Base-by-base conservation (phyloP, 2,113 vertebrate species). In the Martes martes region DNA sequence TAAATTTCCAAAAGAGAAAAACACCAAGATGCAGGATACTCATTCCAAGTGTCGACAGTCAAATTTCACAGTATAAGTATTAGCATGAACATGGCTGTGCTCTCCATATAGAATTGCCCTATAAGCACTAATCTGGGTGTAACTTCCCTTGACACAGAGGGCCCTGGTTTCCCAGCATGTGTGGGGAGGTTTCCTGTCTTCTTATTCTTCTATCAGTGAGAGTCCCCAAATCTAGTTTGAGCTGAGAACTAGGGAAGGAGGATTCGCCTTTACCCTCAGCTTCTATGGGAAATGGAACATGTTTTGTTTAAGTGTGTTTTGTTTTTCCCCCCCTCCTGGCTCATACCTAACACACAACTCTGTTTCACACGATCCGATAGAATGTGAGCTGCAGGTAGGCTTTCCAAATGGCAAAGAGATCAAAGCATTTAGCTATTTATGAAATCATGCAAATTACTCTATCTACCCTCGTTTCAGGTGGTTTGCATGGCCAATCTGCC, bases 321-420 rank as follows among this genome's bases (percentile, higher is more conserved):
- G 42, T 36, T 36, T 36, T 36, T 36, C 1, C 13, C 16, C 65
- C 28, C 1, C 9, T 31, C 61, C 36, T 21, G 21, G 11, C 9
- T n/a, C 1, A 0, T 21, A 0, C 1, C 16, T 31, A 45, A 10
- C 1, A 7, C 6, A 28, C 0, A 4, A 24, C 39, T 50, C 15
- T 59, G 2, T 67, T 59, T 36, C 42, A 42, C 23, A 4, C 0
- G 36, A 4, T 63, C 42, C 15, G 55, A 67, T 6, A n/a, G 33
- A 28, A 74, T 2, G 8, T 14, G 6, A 63, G 1, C 33, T 15
- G 57, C 71, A 65, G 42, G 28, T 19, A 2, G 0, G 4, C 26
- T 55, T 69, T 6, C 36, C 16, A 82, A n/a, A 3, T 10, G 57
- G 86, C 45, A 8, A 52, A 31, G 47, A 23, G n/a, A 50, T 36